phyloP scores from a whole-genome alignment of 2,888 invertebrate species.

The Autographa gamma region DNA sequence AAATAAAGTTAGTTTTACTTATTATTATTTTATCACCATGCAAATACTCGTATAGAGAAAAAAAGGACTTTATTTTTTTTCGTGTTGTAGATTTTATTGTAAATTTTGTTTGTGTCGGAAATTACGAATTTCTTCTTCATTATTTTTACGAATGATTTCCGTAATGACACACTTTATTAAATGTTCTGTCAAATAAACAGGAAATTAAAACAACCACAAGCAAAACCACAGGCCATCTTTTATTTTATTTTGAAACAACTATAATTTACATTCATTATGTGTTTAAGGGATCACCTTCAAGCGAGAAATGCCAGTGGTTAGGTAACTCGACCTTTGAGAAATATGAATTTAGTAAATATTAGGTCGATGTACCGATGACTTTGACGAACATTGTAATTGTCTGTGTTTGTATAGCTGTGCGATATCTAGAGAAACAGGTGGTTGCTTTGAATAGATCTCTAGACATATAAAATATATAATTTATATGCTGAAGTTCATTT shows the following conservation, averaged over 20 bases:
- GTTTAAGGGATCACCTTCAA: conserved; percentile 50
- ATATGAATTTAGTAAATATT: conserved; percentile 58
- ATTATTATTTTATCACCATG: neutral
- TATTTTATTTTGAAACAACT: conserved; percentile 25
- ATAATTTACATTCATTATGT: conserved; percentile 29
- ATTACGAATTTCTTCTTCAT: neutral
- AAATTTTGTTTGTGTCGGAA: neutral
- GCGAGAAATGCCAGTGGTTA: conserved; percentile 47
- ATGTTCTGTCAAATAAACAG: conserved; percentile 7
- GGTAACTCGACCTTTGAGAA: conserved; percentile 56
- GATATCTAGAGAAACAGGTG: conserved; percentile 43
- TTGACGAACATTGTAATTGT: conserved; percentile 46
- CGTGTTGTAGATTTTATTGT: neutral
- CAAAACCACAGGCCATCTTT: conserved; percentile 17
- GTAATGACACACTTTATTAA: neutral
- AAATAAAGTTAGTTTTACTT: neutral
- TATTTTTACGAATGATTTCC: neutral
- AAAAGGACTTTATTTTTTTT: neutral
- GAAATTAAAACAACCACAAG: conserved; percentile 33
- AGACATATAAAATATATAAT: neutral
- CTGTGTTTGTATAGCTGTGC: conserved; percentile 40
- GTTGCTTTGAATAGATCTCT: conserved; percentile 3
- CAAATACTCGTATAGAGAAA: neutral
- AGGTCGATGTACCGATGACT: conserved; percentile 58
- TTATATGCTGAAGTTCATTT: neutral